Evolutionary conservation across 2,797 vertebrate genomes (phyloP), one percentile per base, ranked within the genome.

Genomic region (Diplodus sargus): DNA sequence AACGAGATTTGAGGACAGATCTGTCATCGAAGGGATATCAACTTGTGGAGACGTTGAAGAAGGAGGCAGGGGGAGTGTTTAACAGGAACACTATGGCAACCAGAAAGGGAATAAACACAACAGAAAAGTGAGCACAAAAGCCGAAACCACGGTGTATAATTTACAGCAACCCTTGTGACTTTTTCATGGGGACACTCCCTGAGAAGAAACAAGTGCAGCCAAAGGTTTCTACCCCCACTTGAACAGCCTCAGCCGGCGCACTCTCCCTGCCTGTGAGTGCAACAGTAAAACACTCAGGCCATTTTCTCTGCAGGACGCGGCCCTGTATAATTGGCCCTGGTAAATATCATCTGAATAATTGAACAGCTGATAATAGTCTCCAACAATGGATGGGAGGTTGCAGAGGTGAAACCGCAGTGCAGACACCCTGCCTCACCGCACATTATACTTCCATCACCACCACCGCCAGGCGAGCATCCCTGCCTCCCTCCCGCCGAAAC

Each of bases 341-440:
- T 96, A 95, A 96, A 96, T 93, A 95, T 91, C 92, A 88, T 86
- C 85, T 96, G 92, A 96, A 96, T 96, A 93, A 96, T 96, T 95
- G 88, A 96, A 93, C 87, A 92, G 87, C 66, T 90, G 91, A 94
- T 94, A 91, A 94, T 95, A 94, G 93, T 93, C 87, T 90, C 60
- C 68, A 94, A 94, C 93, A 95, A 94, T 93, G 87, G 93, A 94
- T 91, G 87, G 87, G 92, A 89, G 90, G 93, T 91, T 92, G 91
- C 90, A 89, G 91, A 92, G 95, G 94, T 95, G 94, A 95, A 94
- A 94, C 95, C 93, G 85, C 94, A 92, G 89, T 90, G 92, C 93
- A 92, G 86, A 90, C 90, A 89, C 92, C 92, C 91, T 81, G 84
- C 91, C 82, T 88, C 85, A 92, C 91, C 91, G 47, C 93, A 93